phyloP scores from a whole-genome alignment of 1,140 invertebrate genomes.

The Drosophila novamexicana region DNA sequence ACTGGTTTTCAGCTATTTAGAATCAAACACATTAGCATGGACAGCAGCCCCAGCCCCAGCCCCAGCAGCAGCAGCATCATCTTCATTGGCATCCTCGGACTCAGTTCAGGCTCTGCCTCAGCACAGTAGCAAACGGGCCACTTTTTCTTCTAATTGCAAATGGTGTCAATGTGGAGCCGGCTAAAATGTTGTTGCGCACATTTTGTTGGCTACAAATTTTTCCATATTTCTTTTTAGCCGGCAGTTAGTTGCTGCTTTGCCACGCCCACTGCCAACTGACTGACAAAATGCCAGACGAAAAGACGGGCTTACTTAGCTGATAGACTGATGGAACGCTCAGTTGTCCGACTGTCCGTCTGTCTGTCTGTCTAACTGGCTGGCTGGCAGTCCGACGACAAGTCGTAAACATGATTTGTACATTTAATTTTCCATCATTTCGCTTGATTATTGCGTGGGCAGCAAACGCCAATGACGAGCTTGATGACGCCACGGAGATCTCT shows the following conservation, averaged over 20 bases:
- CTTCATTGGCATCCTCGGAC: slow-evolving; percentile 35
- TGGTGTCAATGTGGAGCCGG: slow-evolving; percentile 67
- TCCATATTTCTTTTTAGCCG: slow-evolving; percentile 2
- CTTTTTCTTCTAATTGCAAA: slow-evolving; percentile 79
- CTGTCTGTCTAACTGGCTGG: slow-evolving; percentile 11
- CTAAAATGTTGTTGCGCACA: slow-evolving; percentile 28
- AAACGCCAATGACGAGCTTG: slow-evolving; percentile 46
- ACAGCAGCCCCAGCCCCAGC: not conserved
- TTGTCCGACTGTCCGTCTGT: slow-evolving; percentile 17
- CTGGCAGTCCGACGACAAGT: slow-evolving; percentile 68
- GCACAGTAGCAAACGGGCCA: slow-evolving; percentile 69
- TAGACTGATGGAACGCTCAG: slow-evolving; percentile 31
- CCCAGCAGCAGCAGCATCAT: slow-evolving; percentile 9
- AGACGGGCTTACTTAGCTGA: slow-evolving; percentile 19
- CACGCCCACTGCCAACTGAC: slow-evolving; percentile 61
- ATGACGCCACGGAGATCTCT: slow-evolving; percentile 27
- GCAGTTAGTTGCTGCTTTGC: slow-evolving; percentile 44
- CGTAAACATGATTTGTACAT: slow-evolving; percentile 82
- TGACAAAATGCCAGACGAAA: slow-evolving; percentile 19
- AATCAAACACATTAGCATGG: slow-evolving; percentile 58
- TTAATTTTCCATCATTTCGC: slow-evolving; percentile 79
- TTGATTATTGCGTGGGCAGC: slow-evolving; percentile 67
- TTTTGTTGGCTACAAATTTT: slow-evolving; percentile 7
- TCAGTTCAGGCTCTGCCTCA: not conserved
- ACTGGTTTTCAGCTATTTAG: slow-evolving; percentile 71